These are phyloP conservation scores for Oeneis ivallda DNA, from an alignment of 2,888 invertebrate genomes.

Conservation along the genomic window DNA sequence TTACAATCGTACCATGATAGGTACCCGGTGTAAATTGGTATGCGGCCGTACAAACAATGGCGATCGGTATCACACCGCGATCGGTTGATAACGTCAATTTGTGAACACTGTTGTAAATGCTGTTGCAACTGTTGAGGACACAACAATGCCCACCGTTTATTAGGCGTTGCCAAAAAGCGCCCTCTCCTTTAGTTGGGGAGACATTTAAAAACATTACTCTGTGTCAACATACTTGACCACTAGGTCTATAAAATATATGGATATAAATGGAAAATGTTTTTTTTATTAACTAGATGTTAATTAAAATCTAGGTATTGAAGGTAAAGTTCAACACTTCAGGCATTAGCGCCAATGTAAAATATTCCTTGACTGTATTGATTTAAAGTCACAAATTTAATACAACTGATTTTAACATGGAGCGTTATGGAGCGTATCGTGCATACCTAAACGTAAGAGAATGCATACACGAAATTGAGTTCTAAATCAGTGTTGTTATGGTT, in stretches of 20 bases:
- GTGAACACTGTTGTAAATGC: constrained; percentile 27
- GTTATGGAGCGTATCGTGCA: too few species aligned
- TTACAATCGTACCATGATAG: constrained; percentile 7
- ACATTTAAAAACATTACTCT: neutral
- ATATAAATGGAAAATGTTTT: neutral
- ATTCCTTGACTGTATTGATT: too few species aligned
- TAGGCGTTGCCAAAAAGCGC: constrained; percentile 5
- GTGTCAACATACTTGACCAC: neutral
- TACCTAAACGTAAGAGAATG: too few species aligned
- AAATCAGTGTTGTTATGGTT: too few species aligned
- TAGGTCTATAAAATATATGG: neutral
- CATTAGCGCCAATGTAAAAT: too few species aligned
- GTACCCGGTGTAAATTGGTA: constrained; percentile 21
- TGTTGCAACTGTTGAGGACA: constrained; percentile 21
- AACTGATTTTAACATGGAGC: too few species aligned
- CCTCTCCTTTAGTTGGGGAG: neutral
- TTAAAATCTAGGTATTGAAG: neutral
- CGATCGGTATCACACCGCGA: constrained; percentile 29
- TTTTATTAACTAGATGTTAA: too few species aligned
- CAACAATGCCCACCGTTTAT: constrained; percentile 20
- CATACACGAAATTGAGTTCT: too few species aligned
- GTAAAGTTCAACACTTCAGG: too few species aligned
- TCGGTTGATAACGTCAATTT: constrained; percentile 32
- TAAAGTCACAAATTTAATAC: too few species aligned
- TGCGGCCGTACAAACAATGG: constrained; percentile 26